These are phyloP conservation scores for Puntigrus tetrazona DNA, from an alignment of 2,113 vertebrate genomes.

Conservation along the genomic window DNA sequence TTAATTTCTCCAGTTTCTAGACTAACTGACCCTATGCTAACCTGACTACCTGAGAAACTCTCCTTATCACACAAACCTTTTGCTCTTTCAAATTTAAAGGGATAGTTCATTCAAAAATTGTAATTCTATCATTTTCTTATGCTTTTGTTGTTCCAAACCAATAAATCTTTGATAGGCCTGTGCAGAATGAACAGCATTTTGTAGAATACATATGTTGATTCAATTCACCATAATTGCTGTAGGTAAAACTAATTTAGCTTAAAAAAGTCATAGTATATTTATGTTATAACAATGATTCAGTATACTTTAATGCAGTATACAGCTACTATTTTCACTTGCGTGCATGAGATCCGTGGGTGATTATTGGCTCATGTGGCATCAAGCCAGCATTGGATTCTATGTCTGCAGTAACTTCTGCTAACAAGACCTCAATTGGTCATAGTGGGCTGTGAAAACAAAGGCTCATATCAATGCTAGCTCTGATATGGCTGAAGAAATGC, in stretches of 20 bases:
- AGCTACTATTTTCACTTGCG: background rate
- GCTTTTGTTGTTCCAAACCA: background rate
- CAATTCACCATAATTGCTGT: background rate
- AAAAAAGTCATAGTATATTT: background rate
- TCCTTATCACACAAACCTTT: background rate
- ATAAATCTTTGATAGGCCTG: background rate
- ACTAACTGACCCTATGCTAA: background rate
- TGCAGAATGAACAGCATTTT: background rate
- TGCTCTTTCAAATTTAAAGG: background rate
- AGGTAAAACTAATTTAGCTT: background rate
- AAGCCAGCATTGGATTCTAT: slow-evolving; percentile 28
- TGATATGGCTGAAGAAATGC: background rate
- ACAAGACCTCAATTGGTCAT: slow-evolving; percentile 2
- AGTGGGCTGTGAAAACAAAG: background rate
- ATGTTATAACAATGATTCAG: background rate
- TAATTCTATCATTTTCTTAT: background rate
- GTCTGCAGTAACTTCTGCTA: slow-evolving; percentile 20
- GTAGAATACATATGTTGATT: background rate
- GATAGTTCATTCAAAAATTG: background rate
- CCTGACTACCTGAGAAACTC: background rate
- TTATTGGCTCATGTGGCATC: slow-evolving; percentile 36
- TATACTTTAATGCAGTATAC: background rate
- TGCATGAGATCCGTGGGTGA: slow-evolving; percentile 8
- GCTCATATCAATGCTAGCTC: background rate
- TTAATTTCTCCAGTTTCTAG: background rate